These are phyloP conservation scores for Ophthalmolycus amberensis DNA, from an alignment of 2,113 vertebrate species.

Conservation along the genomic window DNA sequence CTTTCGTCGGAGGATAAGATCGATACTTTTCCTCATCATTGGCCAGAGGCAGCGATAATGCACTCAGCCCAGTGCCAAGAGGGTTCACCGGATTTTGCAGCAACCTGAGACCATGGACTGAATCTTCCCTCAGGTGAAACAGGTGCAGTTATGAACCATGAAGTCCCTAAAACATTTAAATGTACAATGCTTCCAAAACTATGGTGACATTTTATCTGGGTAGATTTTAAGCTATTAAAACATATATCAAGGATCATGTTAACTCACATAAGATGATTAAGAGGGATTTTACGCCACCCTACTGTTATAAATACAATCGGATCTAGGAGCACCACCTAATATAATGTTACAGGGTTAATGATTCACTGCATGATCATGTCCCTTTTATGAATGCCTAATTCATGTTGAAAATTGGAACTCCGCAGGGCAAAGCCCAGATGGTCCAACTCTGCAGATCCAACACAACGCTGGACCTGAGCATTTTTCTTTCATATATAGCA, in stretches of 20 bases:
- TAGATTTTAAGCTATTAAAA: not conserved
- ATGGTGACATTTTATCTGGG: not conserved
- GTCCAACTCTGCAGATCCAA: not conserved
- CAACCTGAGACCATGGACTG: slow-evolving; percentile 34
- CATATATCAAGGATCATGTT: not conserved
- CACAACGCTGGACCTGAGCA: not conserved
- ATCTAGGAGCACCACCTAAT: not conserved
- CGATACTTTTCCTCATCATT: slow-evolving; percentile 74
- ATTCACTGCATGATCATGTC: not conserved
- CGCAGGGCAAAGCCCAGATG: not conserved
- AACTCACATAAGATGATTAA: not conserved
- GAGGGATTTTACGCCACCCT: not conserved
- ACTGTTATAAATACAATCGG: not conserved
- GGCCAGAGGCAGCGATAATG: slow-evolving; percentile 68
- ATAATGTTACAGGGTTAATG: slow-evolving; percentile 10
- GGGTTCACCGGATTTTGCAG: slow-evolving; percentile 48
- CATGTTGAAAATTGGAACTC: slow-evolving; percentile 21
- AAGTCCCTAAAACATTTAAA: slow-evolving; percentile 12
- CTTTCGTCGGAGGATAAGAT: slow-evolving; percentile 71
- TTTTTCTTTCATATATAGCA: not conserved
- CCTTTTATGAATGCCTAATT: slow-evolving; percentile 19
- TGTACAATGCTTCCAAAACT: not conserved
- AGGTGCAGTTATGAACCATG: slow-evolving; percentile 7
- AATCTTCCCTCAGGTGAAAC: slow-evolving; percentile 40
- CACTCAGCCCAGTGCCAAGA: slow-evolving; percentile 60